These are phyloP conservation scores for Notarius quadriscutis DNA, from an alignment of 2,113 vertebrate species.

Conservation along the genomic window DNA sequence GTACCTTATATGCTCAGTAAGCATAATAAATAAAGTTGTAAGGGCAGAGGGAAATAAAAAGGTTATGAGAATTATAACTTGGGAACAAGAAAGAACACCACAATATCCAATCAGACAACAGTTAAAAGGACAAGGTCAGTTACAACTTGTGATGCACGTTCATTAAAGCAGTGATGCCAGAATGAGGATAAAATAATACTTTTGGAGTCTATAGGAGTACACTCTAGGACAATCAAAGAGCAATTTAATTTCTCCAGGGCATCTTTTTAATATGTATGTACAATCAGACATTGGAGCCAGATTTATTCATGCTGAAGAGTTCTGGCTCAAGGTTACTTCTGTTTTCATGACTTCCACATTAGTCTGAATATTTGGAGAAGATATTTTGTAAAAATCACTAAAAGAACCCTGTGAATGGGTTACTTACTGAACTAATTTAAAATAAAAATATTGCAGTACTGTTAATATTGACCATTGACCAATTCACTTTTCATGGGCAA, in stretches of 20 bases:
- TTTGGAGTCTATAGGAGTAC: constrained; percentile 29
- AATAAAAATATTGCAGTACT: no score
- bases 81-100: constrained; percentile 30
- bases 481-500: neutral
- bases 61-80: constrained; percentile 39
- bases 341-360: neutral
- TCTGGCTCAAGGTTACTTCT: constrained; percentile 53
- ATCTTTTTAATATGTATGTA: constrained; percentile 55
- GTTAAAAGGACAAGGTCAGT: constrained; percentile 35
- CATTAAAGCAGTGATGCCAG: constrained; percentile 32
- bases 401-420: neutral
- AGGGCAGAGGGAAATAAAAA: constrained; percentile 13
- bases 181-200: constrained; percentile 42
- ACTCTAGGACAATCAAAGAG: constrained; percentile 58
- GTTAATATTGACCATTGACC: neutral
- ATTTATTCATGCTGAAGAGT: constrained; percentile 48
- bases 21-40: constrained; percentile 32
- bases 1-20: constrained; percentile 30
- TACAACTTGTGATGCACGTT: constrained; percentile 16
- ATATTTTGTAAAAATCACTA: neutral
- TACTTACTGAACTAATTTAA: neutral
- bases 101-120: constrained; percentile 12
- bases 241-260: constrained; percentile 46
- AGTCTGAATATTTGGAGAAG: neutral
- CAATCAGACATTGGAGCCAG: constrained; percentile 48